phyloP scores from a whole-genome alignment of 2,113 vertebrate genomes.

The Leucosticte australis region DNA sequence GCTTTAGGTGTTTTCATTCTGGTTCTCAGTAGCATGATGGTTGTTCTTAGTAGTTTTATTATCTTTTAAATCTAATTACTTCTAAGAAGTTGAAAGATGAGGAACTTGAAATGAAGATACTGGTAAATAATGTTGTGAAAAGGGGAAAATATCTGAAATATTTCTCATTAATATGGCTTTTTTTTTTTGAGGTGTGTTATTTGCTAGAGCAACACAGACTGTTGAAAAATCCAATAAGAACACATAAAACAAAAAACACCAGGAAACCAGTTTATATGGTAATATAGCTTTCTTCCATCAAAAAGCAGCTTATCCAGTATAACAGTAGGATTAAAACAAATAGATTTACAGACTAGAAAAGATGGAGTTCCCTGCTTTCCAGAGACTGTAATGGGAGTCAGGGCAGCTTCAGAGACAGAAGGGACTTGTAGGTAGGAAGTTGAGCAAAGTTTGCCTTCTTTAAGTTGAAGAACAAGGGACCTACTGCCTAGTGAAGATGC shows the following conservation, averaged over 20 bases:
- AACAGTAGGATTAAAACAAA: neutral
- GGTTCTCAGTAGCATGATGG: neutral
- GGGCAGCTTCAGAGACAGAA: neutral
- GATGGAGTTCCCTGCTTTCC: neutral
- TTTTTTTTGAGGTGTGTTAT: neutral
- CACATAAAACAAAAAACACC: neutral
- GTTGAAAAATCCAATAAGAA: neutral
- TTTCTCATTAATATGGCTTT: neutral
- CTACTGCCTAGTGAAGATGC: neutral
- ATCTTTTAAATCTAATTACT: neutral
- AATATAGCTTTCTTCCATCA: neutral
- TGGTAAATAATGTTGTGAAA: neutral
- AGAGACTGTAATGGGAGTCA: neutral
- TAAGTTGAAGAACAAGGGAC: neutral
- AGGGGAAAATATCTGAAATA: neutral
- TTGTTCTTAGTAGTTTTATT: accelerated
- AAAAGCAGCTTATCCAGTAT: neutral
- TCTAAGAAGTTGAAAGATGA: neutral
- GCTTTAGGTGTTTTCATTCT: neutral
- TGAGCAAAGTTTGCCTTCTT: neutral
- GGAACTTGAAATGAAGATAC: neutral
- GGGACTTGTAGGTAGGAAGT: neutral
- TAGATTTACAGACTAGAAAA: neutral
- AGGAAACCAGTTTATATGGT: neutral
- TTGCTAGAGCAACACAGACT: neutral